These are phyloP conservation scores for Gasteruption jaculator DNA, from an alignment of 2,888 invertebrate genomes.

Conservation along the genomic window DNA sequence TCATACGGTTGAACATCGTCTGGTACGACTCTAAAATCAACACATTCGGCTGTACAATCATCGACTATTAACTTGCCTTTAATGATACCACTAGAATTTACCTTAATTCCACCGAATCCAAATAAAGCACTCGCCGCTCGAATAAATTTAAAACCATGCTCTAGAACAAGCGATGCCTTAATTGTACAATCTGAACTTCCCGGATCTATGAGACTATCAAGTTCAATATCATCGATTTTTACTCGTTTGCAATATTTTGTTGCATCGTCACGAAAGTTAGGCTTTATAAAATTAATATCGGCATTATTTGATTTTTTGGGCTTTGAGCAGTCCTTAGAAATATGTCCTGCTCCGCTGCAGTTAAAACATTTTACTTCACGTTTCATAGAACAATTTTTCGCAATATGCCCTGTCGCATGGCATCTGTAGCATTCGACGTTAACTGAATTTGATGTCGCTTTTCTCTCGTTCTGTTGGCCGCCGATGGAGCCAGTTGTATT, in stretches of 20 bases:
- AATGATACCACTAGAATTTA: no score
- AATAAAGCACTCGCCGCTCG: neutral
- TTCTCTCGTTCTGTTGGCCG: neutral
- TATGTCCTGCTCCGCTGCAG: conserved; percentile 13
- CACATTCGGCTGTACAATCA: neutral
- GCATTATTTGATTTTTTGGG: no score
- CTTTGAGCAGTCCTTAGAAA: conserved; percentile 14
- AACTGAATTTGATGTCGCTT: neutral
- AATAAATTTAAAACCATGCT: neutral
- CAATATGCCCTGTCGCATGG: conserved; percentile 1
- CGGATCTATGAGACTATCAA: neutral
- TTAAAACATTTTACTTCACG: conserved; percentile 13
- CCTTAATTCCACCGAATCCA: conserved; percentile 1
- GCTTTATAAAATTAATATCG: no score
- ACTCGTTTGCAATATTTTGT: no score
- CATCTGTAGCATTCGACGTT: conserved; percentile 8
- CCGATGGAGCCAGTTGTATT: neutral
- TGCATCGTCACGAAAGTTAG: no score
- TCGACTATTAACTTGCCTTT: no score
- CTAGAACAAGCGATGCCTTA: neutral
- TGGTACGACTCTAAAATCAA: conserved; percentile 3
- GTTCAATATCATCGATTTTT: neutral
- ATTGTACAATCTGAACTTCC: conserved; percentile 2
- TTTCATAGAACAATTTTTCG: conserved; percentile 6
- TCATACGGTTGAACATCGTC: conserved; percentile 3